phyloP scores from a whole-genome alignment of 2,113 vertebrate genomes.

The Callipepla californica region DNA sequence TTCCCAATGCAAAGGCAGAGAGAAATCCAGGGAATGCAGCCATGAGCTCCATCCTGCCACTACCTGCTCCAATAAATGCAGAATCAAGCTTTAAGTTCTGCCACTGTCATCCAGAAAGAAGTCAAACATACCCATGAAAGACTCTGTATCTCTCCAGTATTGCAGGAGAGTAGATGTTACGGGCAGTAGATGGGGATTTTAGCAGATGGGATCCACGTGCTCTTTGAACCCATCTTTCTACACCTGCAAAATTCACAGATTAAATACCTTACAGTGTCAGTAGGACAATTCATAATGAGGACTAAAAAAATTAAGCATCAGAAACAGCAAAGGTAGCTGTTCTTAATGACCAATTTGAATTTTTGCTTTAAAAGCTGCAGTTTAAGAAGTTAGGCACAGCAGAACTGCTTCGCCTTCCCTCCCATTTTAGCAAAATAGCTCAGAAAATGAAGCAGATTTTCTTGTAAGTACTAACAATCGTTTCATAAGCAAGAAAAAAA shows the following conservation, averaged over 20 bases:
- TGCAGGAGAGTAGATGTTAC: rapidly evolving
- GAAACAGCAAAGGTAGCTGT: background rate
- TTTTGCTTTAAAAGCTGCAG: background rate
- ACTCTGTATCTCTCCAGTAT: background rate
- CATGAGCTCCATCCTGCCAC: background rate
- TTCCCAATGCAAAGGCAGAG: background rate
- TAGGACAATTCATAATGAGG: background rate
- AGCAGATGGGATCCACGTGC: background rate
- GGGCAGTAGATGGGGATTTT: background rate
- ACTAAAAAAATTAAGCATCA: background rate
- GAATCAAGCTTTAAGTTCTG: background rate
- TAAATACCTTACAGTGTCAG: rapidly evolving
- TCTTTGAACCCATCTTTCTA: background rate
- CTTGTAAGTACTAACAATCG: background rate
- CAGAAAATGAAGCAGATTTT: background rate
- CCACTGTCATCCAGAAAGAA: background rate
- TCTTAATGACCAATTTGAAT: background rate
- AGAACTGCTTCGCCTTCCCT: background rate
- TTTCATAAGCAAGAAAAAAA: background rate
- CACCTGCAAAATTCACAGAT: background rate
- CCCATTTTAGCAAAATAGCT: background rate
- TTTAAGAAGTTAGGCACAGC: background rate
- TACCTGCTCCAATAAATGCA: rapidly evolving
- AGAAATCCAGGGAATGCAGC: background rate
- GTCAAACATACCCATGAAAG: background rate